Evolutionary conservation across 2,113 vertebrate genomes (phyloP), one percentile per base, ranked within the genome.

Genomic region (Perccottus glenii): DNA sequence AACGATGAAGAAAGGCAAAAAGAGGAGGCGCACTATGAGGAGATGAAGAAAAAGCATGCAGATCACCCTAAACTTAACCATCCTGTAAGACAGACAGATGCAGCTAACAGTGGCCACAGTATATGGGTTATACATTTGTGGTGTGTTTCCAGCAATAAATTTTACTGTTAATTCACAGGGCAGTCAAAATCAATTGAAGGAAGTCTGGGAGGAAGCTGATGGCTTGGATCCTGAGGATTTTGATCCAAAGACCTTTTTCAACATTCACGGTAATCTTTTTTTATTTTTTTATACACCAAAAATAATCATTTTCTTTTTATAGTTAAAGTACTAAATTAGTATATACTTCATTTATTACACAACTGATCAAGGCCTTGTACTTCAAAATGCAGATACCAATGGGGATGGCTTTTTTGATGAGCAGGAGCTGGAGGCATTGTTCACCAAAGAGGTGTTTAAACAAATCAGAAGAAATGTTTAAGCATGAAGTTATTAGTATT

Each of bases 221-320:
- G 98, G 98, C 64, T 91, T 99, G 73, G 97, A 99, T 85, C 98
- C 98, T 42, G 95, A 95, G 57, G 96, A 98, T 76, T 99, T 99
- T 89, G 94, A 99, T 82, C 94, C 97, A 32, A 98, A 96, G 92
- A 99, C 98, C 38, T 99, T 99, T 89, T 99, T 99, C 91, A 99
- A 94, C 77, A 92, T 99, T 72, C 98, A 99, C 6, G 98, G 98
- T 99, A 92, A 94, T 9, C 9, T 62, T 44, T 10, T 36, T n/a
- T 3, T 45, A 5, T 52, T 44, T 15, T 47, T 27, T 27, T 46
- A 4, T 60, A 6, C n/a, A 12, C 40, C 27, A 11, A 74, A 2
- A 64, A 15, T 12, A 35, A 51, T 33, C 32, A 36, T 6, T 27
- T 35, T 6, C 19, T 27, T 27, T 27, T 3, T 27, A 27, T 27